Percentiles rank a stretch among this genome's conserved stretches.
These are phyloP conservation scores for Gymnodraco acuticeps DNA, from an alignment of 2,797 vertebrate species.

Conservation along the genomic window DNA sequence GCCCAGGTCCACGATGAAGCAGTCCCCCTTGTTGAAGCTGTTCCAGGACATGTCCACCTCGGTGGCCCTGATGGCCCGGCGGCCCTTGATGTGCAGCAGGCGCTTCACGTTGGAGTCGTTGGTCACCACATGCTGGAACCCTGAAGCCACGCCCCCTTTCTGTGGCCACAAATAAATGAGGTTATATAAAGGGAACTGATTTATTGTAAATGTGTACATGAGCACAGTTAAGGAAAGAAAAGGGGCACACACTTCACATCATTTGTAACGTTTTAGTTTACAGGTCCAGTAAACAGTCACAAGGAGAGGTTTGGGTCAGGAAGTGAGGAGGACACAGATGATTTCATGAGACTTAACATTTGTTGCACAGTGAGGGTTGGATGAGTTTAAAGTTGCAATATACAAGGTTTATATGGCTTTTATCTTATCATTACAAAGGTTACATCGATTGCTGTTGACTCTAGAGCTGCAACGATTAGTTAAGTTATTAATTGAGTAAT, in stretches of 20 bases:
- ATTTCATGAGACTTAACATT: constrained; percentile 14
- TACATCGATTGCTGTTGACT: no score
- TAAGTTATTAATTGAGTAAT: no score
- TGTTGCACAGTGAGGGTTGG: not conserved
- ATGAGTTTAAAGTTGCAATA: not conserved
- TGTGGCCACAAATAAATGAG: constrained; percentile 43
- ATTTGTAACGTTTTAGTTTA: not conserved
- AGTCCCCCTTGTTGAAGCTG: constrained; percentile 87
- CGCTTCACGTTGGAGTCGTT: constrained; percentile 70
- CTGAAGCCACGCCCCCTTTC: constrained; percentile 86
- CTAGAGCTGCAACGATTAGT: no score
- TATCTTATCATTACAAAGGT: no score
- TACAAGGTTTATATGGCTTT: no score
- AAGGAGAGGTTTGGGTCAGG: not conserved
- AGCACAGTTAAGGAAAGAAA: not conserved
- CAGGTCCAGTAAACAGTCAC: not conserved
- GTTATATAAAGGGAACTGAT: not conserved
- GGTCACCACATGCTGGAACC: constrained; percentile 82
- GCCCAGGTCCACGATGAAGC: constrained; percentile 86
- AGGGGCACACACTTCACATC: not conserved
- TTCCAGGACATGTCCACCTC: constrained; percentile 82
- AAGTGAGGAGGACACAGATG: constrained; percentile 1
- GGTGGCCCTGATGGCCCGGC: constrained; percentile 81
- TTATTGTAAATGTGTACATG: not conserved
- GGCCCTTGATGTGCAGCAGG: constrained; percentile 86